Conservation (phyloP, 2,888 invertebrate species). For the Pollenia amentaria region DNA sequence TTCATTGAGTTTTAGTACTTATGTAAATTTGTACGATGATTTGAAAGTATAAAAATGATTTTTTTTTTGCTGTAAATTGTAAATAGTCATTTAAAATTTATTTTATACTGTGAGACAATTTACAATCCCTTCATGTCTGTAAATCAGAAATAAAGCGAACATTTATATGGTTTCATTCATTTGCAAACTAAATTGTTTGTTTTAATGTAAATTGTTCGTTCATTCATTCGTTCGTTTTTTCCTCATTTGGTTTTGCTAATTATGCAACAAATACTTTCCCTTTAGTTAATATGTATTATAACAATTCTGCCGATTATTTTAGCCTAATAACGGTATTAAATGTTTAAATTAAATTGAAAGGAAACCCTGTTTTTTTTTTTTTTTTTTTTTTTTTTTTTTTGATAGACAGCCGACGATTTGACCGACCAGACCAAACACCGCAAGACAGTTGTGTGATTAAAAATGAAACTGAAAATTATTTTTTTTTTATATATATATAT, state of each 20-base stretch:
- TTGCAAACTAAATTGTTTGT: conserved; percentile 16
- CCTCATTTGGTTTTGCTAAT: conserved; percentile 58
- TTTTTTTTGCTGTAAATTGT: neutral
- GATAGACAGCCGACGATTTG: conserved; percentile 50
- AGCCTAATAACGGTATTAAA: conserved; percentile 60
- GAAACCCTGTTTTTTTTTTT: conserved; percentile 2
- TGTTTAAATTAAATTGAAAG: conserved; percentile 42
- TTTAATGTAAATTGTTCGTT: conserved; percentile 4
- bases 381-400: conserved; percentile 38
- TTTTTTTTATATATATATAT: neutral
- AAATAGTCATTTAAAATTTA: conserved; percentile 21
- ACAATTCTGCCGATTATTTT: conserved; percentile 64
- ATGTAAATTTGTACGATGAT: conserved; percentile 14
- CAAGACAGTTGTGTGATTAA: conserved; percentile 65
- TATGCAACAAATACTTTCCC: conserved; percentile 72
- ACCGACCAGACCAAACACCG: conserved; percentile 48
- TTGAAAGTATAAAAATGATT: conserved; percentile 36
- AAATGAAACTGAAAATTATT: conserved; percentile 54
- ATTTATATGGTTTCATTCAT: conserved; percentile 52
- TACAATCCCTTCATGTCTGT: conserved; percentile 31
- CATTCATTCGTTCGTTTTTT: neutral
- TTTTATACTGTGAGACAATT: neutral
- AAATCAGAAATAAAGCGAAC: conserved; percentile 28
- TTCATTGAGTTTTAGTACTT: conserved; percentile 15
- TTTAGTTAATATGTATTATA: conserved; percentile 54